These are phyloP conservation scores for Drosophila ogumai DNA, from an alignment of 1,140 invertebrate genomes.

Conservation along the genomic window DNA sequence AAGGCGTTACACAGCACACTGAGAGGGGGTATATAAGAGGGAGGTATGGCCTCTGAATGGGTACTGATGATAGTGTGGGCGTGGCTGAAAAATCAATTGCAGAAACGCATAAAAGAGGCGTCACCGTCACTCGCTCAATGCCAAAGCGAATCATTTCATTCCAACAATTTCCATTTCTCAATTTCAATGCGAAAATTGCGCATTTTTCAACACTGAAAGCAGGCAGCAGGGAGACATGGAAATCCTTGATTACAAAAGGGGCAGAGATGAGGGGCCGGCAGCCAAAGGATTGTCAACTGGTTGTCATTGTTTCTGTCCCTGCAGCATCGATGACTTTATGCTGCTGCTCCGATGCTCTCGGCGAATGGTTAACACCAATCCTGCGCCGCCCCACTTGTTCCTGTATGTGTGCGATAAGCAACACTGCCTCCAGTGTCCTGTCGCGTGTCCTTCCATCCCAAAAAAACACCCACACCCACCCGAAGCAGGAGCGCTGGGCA, in stretches of 20 bases:
- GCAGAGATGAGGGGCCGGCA: neutral
- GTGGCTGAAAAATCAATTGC: constrained; percentile 44
- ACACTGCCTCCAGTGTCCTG: constrained; percentile 55
- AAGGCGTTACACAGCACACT: constrained; percentile 46
- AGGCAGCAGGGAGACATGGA: constrained; percentile 9
- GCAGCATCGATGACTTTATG: constrained; percentile 58
- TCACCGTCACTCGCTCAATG: constrained; percentile 27
- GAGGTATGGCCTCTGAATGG: neutral
- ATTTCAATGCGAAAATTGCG: constrained; percentile 72
- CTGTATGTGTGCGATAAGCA: constrained; percentile 64
- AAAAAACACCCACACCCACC: neutral
- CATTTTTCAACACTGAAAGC: constrained; percentile 76
- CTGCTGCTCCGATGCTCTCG: constrained; percentile 41
- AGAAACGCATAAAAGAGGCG: constrained; percentile 61
- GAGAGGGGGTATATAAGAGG: neutral
- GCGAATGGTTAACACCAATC: constrained; percentile 48
- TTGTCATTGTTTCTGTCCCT: constrained; percentile 74
- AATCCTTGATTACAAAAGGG: constrained; percentile 58
- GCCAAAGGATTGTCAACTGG: constrained; percentile 63
- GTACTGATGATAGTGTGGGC: constrained; percentile 39
- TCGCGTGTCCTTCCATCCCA: constrained; percentile 43
- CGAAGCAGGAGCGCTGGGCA: constrained; percentile 25
- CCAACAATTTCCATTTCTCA: constrained; percentile 71
- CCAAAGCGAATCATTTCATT: constrained; percentile 72
- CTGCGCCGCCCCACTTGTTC: constrained; percentile 28